Base-by-base conservation (phyloP, 2,113 vertebrate genomes). In the Etheostoma spectabile region DNA sequence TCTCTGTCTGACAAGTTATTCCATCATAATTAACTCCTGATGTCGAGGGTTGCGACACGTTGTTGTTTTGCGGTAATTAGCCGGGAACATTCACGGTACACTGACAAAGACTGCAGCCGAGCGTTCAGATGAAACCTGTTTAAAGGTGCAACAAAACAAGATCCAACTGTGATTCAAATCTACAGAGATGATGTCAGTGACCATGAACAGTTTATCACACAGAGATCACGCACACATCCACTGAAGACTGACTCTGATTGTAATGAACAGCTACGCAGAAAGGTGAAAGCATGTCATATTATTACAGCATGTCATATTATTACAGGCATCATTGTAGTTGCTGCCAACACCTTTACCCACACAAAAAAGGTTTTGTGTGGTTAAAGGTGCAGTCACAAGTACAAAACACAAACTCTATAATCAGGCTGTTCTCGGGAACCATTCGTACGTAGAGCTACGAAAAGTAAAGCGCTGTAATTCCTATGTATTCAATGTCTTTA, bases 81-180 rank as follows among this genome's bases (percentile, higher is more conserved):
- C 19, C 46, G 12, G 45, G 2, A 49, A 8, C 48, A 2, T 1
- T 19, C 19, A 79, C 38, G 60, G 45, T 74, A 56, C 64, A 18
- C 33, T 74, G 71, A 11, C 42, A 27, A 4, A 49, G 49, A 49
- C 71, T 24, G 48, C 62, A 71, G 46, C 77, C 56, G 30, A 59
- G 87, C 80, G 8, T 84, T 80, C 46, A 79, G 52, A 46, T 64
- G 53, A 60, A 91, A 82, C 74, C 22, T n/a, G 5, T 19, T 55
- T 1, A n/a, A n/a, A 70, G 55, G 45, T 15, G 64, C 42, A 4
- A 62, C 30, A 45, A 12, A 5, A n/a, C n/a, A 19, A 45, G 21
- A 22, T 22, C 8, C 61, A 18, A 0, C 16, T 1, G 45, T 33
- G 46, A 19, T 49, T 66, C 27, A 49, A 19, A 7, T 38, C 38